Percentiles rank a stretch among this genome's conserved stretches.
These are phyloP conservation scores for Neocrepidodera transversa DNA, from an alignment of 2,888 invertebrate species.

Conservation along the genomic window DNA sequence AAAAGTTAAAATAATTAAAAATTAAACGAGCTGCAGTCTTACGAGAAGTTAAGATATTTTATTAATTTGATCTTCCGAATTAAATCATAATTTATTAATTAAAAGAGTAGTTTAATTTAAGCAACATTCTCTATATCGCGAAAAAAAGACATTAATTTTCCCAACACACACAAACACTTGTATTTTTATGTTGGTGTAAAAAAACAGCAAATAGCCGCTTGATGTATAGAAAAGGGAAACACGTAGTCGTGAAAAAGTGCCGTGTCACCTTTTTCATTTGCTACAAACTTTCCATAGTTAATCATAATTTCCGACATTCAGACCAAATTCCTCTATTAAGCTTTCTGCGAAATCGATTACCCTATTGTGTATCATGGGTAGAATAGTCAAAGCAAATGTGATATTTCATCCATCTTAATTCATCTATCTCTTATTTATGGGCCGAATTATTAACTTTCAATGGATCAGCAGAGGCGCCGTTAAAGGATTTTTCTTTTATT, in stretches of 20 bases:
- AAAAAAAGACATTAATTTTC: background rate
- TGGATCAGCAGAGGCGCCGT: background rate
- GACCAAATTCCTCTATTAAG: slow-evolving; percentile 23
- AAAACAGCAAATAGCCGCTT: slow-evolving; percentile 11
- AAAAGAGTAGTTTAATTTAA: background rate
- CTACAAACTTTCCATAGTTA: slow-evolving; percentile 28
- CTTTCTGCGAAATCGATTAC: slow-evolving; percentile 26
- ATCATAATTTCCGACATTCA: slow-evolving; percentile 30
- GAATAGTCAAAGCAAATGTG: slow-evolving; percentile 25
- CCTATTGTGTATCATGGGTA: slow-evolving; percentile 17
- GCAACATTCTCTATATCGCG: background rate
- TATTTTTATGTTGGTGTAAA: background rate
- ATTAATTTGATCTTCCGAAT: background rate
- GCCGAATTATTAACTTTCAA: background rate
- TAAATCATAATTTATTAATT: background rate
- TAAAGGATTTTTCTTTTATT: no score
- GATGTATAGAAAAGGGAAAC: slow-evolving; percentile 17
- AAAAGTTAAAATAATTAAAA: no score
- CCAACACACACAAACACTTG: background rate
- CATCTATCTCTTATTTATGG: slow-evolving; percentile 20
- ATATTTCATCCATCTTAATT: slow-evolving; percentile 28
- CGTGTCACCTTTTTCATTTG: slow-evolving; percentile 30
- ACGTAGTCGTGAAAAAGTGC: slow-evolving; percentile 25
- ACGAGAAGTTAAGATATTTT: no score
- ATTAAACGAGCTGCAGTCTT: no score